Evolutionary conservation across 2,797 vertebrate species (phyloP), one percentile per base, ranked within the genome.

Genomic region (Anisognathus igniventris): DNA sequence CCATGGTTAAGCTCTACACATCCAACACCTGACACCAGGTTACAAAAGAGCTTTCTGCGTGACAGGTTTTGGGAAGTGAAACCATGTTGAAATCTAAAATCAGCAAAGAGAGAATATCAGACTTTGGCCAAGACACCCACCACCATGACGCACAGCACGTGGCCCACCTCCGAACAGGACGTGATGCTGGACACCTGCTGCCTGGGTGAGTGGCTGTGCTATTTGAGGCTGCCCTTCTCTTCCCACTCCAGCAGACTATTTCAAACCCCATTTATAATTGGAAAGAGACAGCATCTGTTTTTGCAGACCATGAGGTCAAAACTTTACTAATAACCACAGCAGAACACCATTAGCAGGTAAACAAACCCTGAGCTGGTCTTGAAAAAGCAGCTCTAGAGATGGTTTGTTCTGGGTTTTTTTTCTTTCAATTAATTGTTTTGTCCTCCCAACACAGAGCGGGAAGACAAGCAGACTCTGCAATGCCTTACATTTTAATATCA

Each of bases 191-290:
- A 77, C 86, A 40, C 39, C 0, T 2, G n/a, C 76, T 12, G 18
- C 61, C 66, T 22, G 60, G 54, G 67, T 78, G 74, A 75, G 78
- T 21, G 71, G 31, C 14, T 73, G 85, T 76, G 92, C 90, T 94
- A 76, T 91, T 91, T 91, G 90, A 94, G 72, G 60, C 62, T 96
- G 90, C 70, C 86, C 92, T 94, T 81, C 86, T 24, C 90, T 58
- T 67, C 86, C 83, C 53, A 53, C 73, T 68, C 79, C 83, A 72
- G 71, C 64, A 90, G 62, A 65, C 70, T 86, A 84, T 94, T 94
- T 87, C 88, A 76, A 82, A 91, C 56, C 40, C 74, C 0, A 0
- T 67, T 87, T 91, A 92, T 92, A 95, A 93, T 48, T 71, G 84
- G 92, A 91, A 92, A 86, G 81, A 89, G 57, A 30, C 61, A 83